Evolutionary conservation across 2,888 invertebrate genomes (phyloP).

Genomic region (Cephus pygmeus): DNA sequence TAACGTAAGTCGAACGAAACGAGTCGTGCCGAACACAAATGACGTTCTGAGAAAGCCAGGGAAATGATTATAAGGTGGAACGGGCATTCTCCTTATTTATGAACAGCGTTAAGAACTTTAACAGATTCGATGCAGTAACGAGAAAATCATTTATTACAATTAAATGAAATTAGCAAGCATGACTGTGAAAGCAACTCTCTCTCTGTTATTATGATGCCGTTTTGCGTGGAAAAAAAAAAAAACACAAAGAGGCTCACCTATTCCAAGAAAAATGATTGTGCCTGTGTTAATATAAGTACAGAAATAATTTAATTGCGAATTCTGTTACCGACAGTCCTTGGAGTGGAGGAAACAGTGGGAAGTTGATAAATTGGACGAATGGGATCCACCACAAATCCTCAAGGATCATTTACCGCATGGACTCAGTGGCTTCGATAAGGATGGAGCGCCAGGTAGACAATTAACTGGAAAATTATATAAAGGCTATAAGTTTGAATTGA

Average conservation of each 20-base stretch:
- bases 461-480: not conserved
- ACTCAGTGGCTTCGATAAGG: constrained; percentile 82
- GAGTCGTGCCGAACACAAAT: not conserved
- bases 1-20: not conserved
- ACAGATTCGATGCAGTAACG: not conserved
- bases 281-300: not conserved
- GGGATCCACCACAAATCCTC: constrained; percentile 79
- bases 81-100: constrained; percentile 3
- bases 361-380: constrained; percentile 75
- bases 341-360: constrained; percentile 82
- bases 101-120: not conserved
- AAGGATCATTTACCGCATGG: constrained; percentile 83
- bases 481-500: constrained; percentile 17
- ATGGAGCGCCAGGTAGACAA: constrained; percentile 79
- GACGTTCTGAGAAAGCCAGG: not conserved
- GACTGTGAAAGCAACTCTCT: constrained; percentile 5
- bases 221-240: not conserved
- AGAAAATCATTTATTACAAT: not conserved
- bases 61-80: constrained; percentile 8
- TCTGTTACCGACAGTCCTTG: constrained; percentile 70
- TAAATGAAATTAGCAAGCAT: constrained; percentile 1
- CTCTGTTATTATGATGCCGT: not conserved
- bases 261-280: not conserved
- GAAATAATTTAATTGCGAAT: not conserved
- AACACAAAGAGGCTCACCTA: not conserved